phyloP scores from a whole-genome alignment of 1,140 invertebrate genomes.

The Magallana gigas region DNA sequence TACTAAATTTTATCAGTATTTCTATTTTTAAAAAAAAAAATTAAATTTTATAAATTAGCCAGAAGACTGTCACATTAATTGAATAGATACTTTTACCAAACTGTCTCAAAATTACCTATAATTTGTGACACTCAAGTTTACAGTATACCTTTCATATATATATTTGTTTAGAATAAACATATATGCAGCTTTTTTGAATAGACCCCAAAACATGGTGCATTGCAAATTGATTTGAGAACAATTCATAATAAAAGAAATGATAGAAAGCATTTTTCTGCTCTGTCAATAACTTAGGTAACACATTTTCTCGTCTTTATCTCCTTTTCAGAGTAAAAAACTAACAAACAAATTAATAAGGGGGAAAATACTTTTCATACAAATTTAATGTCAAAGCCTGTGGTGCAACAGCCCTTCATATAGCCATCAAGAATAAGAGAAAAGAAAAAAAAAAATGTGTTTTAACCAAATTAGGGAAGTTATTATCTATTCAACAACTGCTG shows the following conservation, averaged over 20 bases:
- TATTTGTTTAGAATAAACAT: background rate
- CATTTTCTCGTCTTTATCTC: background rate
- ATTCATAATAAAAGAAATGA: background rate
- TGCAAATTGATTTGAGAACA: background rate
- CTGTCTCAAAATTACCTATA: too few relatives aligned
- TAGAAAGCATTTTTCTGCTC: background rate
- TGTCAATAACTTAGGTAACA: constrained; percentile 18
- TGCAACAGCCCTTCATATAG: background rate
- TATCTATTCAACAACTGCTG: constrained; percentile 8
- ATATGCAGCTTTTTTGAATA: background rate
- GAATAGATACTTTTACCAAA: too few relatives aligned
- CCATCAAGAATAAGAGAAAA: background rate
- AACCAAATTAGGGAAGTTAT: background rate
- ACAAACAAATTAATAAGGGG: constrained; percentile 24
- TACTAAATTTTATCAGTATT: too few relatives aligned
- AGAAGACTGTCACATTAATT: too few relatives aligned
- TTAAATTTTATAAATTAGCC: background rate
- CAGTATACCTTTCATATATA: too few relatives aligned
- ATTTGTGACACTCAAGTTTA: too few relatives aligned
- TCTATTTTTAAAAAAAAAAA: background rate
- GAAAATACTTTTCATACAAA: constrained; percentile 22
- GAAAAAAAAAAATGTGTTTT: constrained; percentile 20
- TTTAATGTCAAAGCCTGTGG: background rate
- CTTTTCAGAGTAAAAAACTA: background rate
- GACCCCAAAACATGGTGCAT: background rate